Evolutionary conservation across 1,140 invertebrate species (phyloP).

Genomic region (Pteromalus puparum): DNA sequence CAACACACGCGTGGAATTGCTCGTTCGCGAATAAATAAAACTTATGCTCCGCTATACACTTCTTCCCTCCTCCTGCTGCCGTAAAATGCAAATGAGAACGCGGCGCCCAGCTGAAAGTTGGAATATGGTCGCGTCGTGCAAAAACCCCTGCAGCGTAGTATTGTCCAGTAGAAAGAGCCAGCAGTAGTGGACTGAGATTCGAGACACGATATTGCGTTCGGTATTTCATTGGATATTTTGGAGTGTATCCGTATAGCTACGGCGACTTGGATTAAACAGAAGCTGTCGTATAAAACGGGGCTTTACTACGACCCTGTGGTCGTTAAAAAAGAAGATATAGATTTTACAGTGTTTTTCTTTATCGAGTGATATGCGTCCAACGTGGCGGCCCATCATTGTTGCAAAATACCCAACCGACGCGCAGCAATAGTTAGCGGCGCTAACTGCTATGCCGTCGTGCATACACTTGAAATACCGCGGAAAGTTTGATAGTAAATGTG

Average conservation of each 20-base stretch:
- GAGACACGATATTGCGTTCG: neutral
- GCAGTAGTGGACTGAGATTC: neutral
- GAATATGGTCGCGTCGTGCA: neutral
- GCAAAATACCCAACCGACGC: neutral
- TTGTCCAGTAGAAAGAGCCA: too few species aligned
- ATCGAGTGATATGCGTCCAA: neutral
- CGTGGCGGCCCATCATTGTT: neutral
- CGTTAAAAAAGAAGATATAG: too few species aligned
- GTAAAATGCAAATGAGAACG: conserved; percentile 21
- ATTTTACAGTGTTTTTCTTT: too few species aligned
- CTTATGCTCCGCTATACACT: conserved; percentile 2
- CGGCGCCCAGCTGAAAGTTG: neutral
- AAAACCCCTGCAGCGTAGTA: neutral
- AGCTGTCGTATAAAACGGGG: too few species aligned
- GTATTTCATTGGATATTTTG: neutral
- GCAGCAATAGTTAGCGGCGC: neutral
- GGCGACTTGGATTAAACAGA: neutral
- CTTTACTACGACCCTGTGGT: too few species aligned
- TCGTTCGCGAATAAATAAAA: conserved; percentile 42
- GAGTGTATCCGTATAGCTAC: neutral
- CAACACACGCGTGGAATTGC: conserved; percentile 23
- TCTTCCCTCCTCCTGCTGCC: neutral
- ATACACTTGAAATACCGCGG: neutral
- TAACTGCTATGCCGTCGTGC: neutral
- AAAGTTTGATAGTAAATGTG: conserved; percentile 6